These are phyloP conservation scores for Drosophila nigromelanica DNA, from an alignment of 1,140 invertebrate species.

Conservation along the genomic window DNA sequence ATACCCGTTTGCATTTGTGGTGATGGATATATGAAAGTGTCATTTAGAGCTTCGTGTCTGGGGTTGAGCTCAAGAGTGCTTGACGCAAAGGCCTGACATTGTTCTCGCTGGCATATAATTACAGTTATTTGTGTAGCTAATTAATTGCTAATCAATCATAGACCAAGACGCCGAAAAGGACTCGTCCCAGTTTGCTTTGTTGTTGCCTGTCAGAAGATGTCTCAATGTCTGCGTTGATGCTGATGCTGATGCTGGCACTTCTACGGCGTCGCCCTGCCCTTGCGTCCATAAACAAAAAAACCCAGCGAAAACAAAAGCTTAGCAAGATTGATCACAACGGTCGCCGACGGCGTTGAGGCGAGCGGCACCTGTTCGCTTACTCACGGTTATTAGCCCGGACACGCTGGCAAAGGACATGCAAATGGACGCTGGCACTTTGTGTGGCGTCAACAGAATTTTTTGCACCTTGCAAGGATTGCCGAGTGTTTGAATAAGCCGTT, in stretches of 20 bases:
- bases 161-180: conserved; percentile 62
- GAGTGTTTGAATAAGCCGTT: conserved; percentile 56
- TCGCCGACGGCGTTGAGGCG: conserved; percentile 31
- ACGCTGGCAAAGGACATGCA: conserved; percentile 45
- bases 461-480: conserved; percentile 72
- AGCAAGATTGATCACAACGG: conserved; percentile 77
- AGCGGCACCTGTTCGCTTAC: conserved; percentile 76
- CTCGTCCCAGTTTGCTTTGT: conserved; percentile 37
- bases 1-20: background rate
- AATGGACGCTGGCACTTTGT: conserved; percentile 46
- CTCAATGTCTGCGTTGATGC: conserved; percentile 54
- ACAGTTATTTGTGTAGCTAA: conserved; percentile 82
- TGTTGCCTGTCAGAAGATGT: conserved; percentile 65
- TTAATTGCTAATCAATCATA: conserved; percentile 83
- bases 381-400: conserved; percentile 79
- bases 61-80: conserved; percentile 16
- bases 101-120: conserved; percentile 73
- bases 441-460: conserved; percentile 47
- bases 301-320: conserved; percentile 80
- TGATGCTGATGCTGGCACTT: conserved; percentile 47
- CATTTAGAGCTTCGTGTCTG: conserved; percentile 4
- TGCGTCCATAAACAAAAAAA: conserved; percentile 71
- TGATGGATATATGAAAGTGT: conserved; percentile 1
- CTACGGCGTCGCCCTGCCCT: conserved; percentile 53
- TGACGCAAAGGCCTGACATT: conserved; percentile 51